phyloP scores from a whole-genome alignment of 2,888 invertebrate species.

The Melipona beecheii region DNA sequence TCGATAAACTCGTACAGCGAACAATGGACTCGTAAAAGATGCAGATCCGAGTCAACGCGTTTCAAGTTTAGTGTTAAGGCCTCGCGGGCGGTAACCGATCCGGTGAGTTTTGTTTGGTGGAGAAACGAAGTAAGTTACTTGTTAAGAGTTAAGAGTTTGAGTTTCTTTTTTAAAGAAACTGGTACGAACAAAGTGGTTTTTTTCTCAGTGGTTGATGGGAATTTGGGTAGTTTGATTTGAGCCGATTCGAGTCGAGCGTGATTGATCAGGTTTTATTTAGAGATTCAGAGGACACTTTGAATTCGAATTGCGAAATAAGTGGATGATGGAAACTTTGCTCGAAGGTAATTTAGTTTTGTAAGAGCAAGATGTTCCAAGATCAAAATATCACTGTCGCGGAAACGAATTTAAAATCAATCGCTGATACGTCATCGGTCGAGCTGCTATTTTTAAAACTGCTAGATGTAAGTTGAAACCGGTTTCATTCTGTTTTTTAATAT shows the following conservation, averaged over 20 bases:
- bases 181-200: too few relatives aligned
- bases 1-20: not conserved
- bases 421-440: not conserved
- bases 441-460: not conserved
- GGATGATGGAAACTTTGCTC: not conserved
- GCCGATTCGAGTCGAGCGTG: too few relatives aligned
- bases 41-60: conserved; percentile 7
- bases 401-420: not conserved
- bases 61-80: conserved; percentile 2
- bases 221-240: too few relatives aligned
- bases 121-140: too few relatives aligned
- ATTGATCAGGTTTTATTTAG: not conserved
- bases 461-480: not conserved
- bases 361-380: not conserved
- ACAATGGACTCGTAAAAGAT: not conserved
- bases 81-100: not conserved
- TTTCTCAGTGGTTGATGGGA: too few relatives aligned
- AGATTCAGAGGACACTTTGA: not conserved
- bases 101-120: not conserved
- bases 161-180: too few relatives aligned
- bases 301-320: not conserved
- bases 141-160: too few relatives aligned
- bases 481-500: conserved; percentile 1
- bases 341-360: not conserved
- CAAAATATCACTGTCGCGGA: not conserved